Conservation (phyloP, 2,797 vertebrate species). For the Holocentrus rufus region DNA sequence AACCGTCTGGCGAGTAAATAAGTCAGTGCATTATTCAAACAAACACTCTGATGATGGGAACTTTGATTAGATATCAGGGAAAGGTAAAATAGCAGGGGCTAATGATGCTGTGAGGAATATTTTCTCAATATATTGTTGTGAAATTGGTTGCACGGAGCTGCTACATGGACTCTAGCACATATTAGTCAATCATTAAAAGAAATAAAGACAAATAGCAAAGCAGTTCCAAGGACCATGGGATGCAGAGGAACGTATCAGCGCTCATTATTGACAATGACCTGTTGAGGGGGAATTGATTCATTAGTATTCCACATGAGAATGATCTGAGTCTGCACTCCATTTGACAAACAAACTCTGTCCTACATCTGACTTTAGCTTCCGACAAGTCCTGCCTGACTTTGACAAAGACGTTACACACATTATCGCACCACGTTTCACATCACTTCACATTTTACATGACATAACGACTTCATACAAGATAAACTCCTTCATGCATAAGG, state of each 20-base stretch:
- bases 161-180: conserved; percentile 2
- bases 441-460: conserved; percentile 14
- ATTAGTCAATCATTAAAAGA: background rate
- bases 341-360: background rate
- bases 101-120: too few relatives aligned
- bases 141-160: background rate
- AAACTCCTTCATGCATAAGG: conserved; percentile 32
- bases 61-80: background rate
- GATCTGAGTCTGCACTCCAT: background rate
- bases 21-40: background rate
- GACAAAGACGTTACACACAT: conserved; percentile 8
- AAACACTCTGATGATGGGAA: conserved; percentile 1
- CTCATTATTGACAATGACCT: too few relatives aligned
- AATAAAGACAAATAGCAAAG: too few relatives aligned
- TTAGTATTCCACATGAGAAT: too few relatives aligned
- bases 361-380: background rate
- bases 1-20: background rate
- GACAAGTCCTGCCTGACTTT: background rate
- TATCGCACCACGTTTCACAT: background rate
- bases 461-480: background rate
- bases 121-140: background rate
- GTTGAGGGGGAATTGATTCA: too few relatives aligned
- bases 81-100: background rate
- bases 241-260: too few relatives aligned
- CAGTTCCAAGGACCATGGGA: too few relatives aligned